These are phyloP conservation scores for Eurytoma californica DNA, from an alignment of 2,888 invertebrate species.

Conservation along the genomic window DNA sequence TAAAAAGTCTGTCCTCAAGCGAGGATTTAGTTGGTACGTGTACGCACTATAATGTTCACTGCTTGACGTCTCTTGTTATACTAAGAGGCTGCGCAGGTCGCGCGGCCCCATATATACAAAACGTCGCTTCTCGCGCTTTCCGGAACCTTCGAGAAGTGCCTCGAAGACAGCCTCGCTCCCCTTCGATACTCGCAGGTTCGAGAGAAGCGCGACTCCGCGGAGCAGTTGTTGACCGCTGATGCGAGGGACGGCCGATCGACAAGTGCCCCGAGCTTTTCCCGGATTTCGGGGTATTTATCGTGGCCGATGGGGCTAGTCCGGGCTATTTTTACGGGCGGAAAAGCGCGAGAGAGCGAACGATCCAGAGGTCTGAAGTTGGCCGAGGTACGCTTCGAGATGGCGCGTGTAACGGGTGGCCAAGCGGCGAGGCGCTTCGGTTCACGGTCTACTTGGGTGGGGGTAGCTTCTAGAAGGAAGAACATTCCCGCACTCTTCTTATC, in stretches of 20 bases:
- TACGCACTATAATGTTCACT: constrained; percentile 38
- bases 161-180: constrained; percentile 61
- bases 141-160: constrained; percentile 81
- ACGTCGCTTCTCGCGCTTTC: constrained; percentile 77
- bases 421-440: background rate
- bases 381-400: background rate
- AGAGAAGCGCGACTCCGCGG: constrained; percentile 55
- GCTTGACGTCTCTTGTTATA: constrained; percentile 66
- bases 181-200: too few relatives aligned
- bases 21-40: constrained; percentile 20
- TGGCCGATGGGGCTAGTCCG: too few relatives aligned
- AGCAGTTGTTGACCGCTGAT: background rate
- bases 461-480: constrained; percentile 38
- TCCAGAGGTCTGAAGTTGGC: constrained; percentile 29
- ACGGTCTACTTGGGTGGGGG: background rate
- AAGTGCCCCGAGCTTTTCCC: background rate
- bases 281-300: background rate
- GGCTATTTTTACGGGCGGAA: constrained; percentile 14
- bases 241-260: background rate
- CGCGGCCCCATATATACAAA: constrained; percentile 80
- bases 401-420: constrained; percentile 54
- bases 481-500: constrained; percentile 14
- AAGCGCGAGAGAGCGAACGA: background rate
- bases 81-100: constrained; percentile 76
- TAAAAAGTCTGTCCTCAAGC: constrained; percentile 7